These are phyloP conservation scores for Xiphorhynchus erythropygius DNA, from an alignment of 2,797 vertebrate species.

Conservation along the genomic window DNA sequence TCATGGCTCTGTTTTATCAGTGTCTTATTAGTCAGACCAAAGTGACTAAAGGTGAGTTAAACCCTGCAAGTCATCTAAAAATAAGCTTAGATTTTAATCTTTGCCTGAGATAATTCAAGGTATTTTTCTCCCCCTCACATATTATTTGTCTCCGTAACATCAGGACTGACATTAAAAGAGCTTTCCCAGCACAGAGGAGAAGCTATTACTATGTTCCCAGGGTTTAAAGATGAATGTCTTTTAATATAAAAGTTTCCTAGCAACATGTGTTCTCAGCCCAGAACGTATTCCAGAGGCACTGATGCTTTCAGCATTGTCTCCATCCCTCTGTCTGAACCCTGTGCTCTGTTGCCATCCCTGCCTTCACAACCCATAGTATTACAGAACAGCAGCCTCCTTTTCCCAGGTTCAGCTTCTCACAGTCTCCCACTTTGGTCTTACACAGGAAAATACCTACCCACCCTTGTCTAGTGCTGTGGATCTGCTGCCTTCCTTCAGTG, in stretches of 20 bases:
- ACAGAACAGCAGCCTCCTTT: neutral
- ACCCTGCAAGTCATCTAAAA: neutral
- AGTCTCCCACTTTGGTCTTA: neutral
- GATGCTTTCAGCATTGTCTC: neutral
- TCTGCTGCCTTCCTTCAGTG: neutral
- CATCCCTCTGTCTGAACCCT: neutral
- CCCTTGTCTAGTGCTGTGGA: neutral
- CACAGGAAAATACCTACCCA: neutral
- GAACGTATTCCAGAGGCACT: neutral
- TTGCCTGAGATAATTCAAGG: neutral
- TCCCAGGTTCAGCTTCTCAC: neutral
- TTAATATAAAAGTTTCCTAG: constrained; percentile 61
- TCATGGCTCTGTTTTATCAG: neutral
- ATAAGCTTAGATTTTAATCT: neutral
- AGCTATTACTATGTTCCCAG: neutral
- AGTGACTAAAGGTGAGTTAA: constrained; percentile 12
- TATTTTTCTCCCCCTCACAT: neutral
- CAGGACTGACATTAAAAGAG: constrained; percentile 27
- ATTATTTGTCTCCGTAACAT: neutral
- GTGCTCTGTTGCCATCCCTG: neutral
- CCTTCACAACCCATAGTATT: neutral
- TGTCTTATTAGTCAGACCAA: neutral
- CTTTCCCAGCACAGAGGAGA: neutral
- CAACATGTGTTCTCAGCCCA: constrained; percentile 13
- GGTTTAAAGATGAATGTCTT: constrained; percentile 36